Evolutionary conservation across 1,140 invertebrate genomes (phyloP).

Genomic region (Telenomus remus): DNA sequence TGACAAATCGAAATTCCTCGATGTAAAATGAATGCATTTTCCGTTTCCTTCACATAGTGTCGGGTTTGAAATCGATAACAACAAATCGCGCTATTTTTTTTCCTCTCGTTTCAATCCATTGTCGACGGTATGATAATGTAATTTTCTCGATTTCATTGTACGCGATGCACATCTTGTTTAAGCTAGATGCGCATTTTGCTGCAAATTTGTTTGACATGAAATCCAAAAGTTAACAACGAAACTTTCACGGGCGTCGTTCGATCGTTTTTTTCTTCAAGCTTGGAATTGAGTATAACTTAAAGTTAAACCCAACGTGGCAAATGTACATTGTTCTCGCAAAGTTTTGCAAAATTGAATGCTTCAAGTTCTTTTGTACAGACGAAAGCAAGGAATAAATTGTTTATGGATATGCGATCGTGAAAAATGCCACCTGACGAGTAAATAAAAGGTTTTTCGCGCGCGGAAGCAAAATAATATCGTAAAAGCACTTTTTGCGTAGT

Average conservation of each 20-base stretch:
- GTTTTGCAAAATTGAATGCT: conserved; percentile 29
- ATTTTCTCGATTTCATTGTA: no score
- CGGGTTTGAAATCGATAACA: no score
- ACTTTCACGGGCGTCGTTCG: not conserved
- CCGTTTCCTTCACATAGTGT: no score
- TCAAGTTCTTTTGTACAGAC: conserved; percentile 19
- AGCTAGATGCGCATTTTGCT: conserved; percentile 9
- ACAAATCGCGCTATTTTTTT: no score
- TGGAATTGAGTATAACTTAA: conserved; percentile 9
- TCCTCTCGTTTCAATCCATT: no score
- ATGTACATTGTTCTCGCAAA: conserved; percentile 16
- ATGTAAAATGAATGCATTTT: no score
- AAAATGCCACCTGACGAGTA: conserved; percentile 31
- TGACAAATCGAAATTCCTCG: no score
- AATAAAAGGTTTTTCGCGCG: conserved; percentile 26
- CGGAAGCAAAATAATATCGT: conserved; percentile 21
- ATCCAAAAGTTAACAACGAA: conserved; percentile 4
- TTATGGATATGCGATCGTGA: conserved; percentile 22
- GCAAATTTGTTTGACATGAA: conserved; percentile 18
- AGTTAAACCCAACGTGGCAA: not conserved
- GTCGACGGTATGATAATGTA: no score
- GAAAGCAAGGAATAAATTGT: conserved; percentile 31
- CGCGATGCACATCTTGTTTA: not conserved
- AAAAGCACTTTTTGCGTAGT: conserved; percentile 29
- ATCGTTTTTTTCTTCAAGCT: conserved; percentile 12